Base-by-base conservation (phyloP, 2,888 invertebrate genomes). In the Thecocarcelia acutangulata region DNA sequence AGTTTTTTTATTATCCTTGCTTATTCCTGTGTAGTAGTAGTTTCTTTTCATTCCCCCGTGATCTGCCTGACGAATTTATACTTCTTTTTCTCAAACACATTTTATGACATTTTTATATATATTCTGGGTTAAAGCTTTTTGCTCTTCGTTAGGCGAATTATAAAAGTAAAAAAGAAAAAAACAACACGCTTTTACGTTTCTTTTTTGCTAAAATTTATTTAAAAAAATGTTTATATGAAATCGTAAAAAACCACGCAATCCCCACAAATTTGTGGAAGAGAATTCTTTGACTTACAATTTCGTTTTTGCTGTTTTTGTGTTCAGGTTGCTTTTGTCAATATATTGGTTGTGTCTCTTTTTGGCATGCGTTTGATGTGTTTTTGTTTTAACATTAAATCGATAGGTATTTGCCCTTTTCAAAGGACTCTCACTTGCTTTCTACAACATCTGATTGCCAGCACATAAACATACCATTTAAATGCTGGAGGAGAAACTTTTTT, bases 21-120 rank as follows among this genome's bases (percentile, higher is more conserved):
- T 58, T 42, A n/a, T 33, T 3, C 9, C 33, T 66, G 42, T 44
- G 52, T 28, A 33, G 6, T 28, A 33, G 33, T 33, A 33, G 33
- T 44, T 42, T 21, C 15, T 28, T 37, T 24, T 48, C 8, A 28
- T 19, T 21, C 15, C 46, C 46, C 19, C 3, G 19, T 11, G 37
- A n/a, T 44, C 44, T 58, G 19, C 19, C 19, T 6, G 44, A 17
- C 13, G 6, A 12, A 8, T 46, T 69, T 58, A 11, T 56, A 46
- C 17, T 52, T 40, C 21, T 42, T 50, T 59, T 44, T 33, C 52
- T 13, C 9, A 73, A n/a, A 21, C 37, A 12, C 9, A 19, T 46
- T 69, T 76, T 59, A 68, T 69, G 76, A 52, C 76, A 46, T 68
- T 68, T 69, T 76, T 59, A 59, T 66, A 59, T 44, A 1, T 19